Conservation (phyloP, 35 echinoderm and acorn worm genomes). For the Anneissia japonica region DNA sequence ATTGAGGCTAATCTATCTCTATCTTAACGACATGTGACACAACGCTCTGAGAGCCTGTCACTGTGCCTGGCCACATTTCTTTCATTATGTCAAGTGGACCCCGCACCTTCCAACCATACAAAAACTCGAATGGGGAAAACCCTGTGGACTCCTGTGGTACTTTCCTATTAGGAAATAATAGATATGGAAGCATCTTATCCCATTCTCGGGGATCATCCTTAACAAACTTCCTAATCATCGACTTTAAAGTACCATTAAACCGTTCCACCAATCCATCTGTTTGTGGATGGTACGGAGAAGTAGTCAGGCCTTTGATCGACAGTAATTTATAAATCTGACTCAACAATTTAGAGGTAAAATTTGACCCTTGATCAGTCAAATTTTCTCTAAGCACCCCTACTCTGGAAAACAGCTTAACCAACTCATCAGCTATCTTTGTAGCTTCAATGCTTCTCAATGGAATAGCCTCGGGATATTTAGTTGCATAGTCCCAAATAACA, state of each 20-base stretch:
- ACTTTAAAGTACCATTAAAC: constrained; percentile 20
- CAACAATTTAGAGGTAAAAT: constrained; percentile 4
- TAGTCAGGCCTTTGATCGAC: background rate
- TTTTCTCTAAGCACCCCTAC: constrained; percentile 12
- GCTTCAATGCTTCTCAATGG: too few species aligned
- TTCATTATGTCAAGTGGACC: constrained; percentile 26
- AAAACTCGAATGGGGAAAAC: constrained; percentile 30
- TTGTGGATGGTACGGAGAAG: constrained; percentile 21
- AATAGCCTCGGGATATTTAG: too few species aligned
- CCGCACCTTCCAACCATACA: constrained; percentile 28
- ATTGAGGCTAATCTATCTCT: background rate
- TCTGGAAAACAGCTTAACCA: constrained; percentile 11
- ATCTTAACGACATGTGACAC: constrained; percentile 12
- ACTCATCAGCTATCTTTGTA: background rate
- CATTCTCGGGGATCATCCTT: background rate
- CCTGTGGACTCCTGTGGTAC: constrained; percentile 28
- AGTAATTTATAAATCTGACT: background rate
- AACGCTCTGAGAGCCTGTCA: background rate
- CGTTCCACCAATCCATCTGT: constrained; percentile 11
- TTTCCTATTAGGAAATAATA: constrained; percentile 14
- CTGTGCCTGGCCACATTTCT: background rate
- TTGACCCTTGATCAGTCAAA: constrained; percentile 19
- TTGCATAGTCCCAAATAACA: constrained; percentile 20
- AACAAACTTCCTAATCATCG: background rate
- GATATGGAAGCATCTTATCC: constrained; percentile 3